Conservation (phyloP, 2,888 invertebrate genomes). For the Molorchus minor region DNA sequence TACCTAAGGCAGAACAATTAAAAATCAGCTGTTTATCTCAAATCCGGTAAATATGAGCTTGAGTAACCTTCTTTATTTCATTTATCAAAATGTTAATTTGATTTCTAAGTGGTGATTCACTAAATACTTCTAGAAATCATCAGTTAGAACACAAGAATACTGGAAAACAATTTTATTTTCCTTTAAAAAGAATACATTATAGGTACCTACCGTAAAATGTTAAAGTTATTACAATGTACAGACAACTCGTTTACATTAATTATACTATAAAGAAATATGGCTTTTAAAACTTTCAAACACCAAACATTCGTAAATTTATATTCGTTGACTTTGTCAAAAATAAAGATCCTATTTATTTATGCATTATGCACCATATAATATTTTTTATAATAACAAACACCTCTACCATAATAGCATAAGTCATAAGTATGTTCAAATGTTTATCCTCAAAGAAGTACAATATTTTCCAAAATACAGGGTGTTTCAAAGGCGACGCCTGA, state of each 20-base stretch:
- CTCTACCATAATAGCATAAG: too few species aligned
- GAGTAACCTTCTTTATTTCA: constrained; percentile 5
- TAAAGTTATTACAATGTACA: constrained; percentile 56
- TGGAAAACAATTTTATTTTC: constrained; percentile 58
- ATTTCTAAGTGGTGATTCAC: background rate
- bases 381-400: constrained; percentile 19
- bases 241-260: constrained; percentile 53
- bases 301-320: constrained; percentile 29
- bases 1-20: background rate
- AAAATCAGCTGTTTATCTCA: constrained; percentile 11
- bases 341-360: constrained; percentile 26
- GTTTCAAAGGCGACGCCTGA: too few species aligned
- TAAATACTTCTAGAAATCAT: constrained; percentile 6
- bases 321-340: constrained; percentile 25
- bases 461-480: too few species aligned
- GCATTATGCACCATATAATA: constrained; percentile 28
- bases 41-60: background rate
- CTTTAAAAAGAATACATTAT: constrained; percentile 56
- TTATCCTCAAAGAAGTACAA: too few species aligned
- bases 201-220: constrained; percentile 57
- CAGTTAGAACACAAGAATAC: constrained; percentile 38
- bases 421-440: too few species aligned
- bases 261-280: constrained; percentile 37
- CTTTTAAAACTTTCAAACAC: constrained; percentile 28
- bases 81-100: background rate